Percentiles rank a stretch among this genome's conserved stretches.
phyloP scores from a whole-genome alignment of 2,888 invertebrate species.

The Liodrosophila aerea region DNA sequence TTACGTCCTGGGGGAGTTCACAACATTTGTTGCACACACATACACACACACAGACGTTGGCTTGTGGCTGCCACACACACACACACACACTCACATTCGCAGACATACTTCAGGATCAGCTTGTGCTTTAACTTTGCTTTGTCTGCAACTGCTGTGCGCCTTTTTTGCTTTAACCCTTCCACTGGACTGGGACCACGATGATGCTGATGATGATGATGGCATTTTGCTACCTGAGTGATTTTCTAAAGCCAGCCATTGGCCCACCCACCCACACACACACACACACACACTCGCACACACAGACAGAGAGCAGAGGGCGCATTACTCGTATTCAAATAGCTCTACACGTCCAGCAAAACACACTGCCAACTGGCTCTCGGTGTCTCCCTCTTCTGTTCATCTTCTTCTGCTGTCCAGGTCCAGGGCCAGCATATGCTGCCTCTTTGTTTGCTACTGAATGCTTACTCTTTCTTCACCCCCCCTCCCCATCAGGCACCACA shows the following conservation, averaged over 20 bases:
- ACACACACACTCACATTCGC: slow-evolving; percentile 14
- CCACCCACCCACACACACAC: too few species aligned
- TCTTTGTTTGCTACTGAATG: slow-evolving; percentile 45
- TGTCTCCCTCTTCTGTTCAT: not conserved
- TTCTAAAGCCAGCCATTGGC: slow-evolving; percentile 66
- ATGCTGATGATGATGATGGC: slow-evolving; percentile 62
- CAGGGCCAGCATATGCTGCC: slow-evolving; percentile 56
- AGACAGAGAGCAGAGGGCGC: too few species aligned
- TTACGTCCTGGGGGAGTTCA: slow-evolving; percentile 48
- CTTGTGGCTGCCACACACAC: slow-evolving; percentile 41
- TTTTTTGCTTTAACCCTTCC: slow-evolving; percentile 52
- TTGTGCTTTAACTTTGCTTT: slow-evolving; percentile 68
- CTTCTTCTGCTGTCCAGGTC: slow-evolving; percentile 1
- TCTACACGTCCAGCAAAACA: slow-evolving; percentile 55
- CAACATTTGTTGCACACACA: slow-evolving; percentile 74
- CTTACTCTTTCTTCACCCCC: not conserved
- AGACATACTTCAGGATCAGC: slow-evolving; percentile 46
- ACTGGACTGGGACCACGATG: too few species aligned
- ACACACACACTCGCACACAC: too few species aligned
- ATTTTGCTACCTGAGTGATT: slow-evolving; percentile 80
- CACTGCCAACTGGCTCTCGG: not conserved
- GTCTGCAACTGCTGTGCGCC: slow-evolving; percentile 61
- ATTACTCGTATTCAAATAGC: slow-evolving; percentile 78
- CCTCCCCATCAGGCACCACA: not conserved
- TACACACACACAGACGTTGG: slow-evolving; percentile 27